Conservation (phyloP, 2,113 vertebrate species). For the Copsychus sechellarum region DNA sequence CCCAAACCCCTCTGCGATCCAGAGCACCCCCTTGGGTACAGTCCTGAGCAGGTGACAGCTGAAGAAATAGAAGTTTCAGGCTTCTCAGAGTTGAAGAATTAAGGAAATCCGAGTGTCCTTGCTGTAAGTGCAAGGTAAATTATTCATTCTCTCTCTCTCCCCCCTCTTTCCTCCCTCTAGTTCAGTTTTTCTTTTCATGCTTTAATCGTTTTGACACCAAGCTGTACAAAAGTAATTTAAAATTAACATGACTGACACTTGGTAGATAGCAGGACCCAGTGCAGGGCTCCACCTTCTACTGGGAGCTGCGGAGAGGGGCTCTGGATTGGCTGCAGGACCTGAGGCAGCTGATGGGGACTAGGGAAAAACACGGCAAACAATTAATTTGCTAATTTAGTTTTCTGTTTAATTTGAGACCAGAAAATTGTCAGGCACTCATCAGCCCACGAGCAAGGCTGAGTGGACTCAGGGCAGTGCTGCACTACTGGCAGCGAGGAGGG, state of each 20-base stretch:
- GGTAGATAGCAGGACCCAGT: slow-evolving; percentile 69
- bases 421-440: slow-evolving; percentile 84
- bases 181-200: slow-evolving; percentile 79
- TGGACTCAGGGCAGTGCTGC: slow-evolving; percentile 16
- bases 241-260: slow-evolving; percentile 93
- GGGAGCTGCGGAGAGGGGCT: slow-evolving; percentile 19
- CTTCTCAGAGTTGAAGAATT: background rate
- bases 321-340: slow-evolving; percentile 72
- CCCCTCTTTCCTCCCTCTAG: slow-evolving; percentile 42
- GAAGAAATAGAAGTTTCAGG: background rate
- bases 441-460: slow-evolving; percentile 50
- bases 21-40: background rate
- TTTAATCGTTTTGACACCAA: slow-evolving; percentile 92
- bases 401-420: slow-evolving; percentile 91
- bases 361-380: slow-evolving; percentile 86
- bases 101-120: slow-evolving; percentile 60
- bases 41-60: background rate
- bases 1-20: background rate
- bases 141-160: slow-evolving; percentile 51
- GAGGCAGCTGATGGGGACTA: slow-evolving; percentile 81
- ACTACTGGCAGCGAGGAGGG: slow-evolving; percentile 3
- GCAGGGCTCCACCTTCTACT: slow-evolving; percentile 69
- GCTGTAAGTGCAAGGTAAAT: slow-evolving; percentile 70
- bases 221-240: slow-evolving; percentile 92
- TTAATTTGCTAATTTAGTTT: slow-evolving; percentile 92